phyloP scores from a whole-genome alignment of 2,113 vertebrate genomes.

The Narcine bancroftii region DNA sequence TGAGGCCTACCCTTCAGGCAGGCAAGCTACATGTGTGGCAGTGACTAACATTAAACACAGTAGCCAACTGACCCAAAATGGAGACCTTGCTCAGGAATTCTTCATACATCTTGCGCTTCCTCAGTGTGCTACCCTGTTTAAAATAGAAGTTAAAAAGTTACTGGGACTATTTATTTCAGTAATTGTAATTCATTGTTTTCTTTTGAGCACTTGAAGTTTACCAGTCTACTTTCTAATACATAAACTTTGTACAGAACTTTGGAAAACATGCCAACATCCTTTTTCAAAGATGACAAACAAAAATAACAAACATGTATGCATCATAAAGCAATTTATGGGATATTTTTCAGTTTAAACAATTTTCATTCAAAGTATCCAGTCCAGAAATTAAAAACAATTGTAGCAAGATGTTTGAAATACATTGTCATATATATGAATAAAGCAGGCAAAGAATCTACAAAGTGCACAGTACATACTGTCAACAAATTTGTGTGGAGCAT shows the following conservation, averaged over 20 bases:
- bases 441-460: background rate
- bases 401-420: background rate
- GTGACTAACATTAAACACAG: background rate
- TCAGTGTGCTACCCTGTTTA: conserved; percentile 83
- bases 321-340: conserved; percentile 22
- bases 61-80: conserved; percentile 78
- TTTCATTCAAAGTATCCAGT: background rate
- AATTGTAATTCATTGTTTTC: conserved; percentile 36
- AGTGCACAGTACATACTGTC: background rate
- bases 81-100: conserved; percentile 95
- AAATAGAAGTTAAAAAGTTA: conserved; percentile 38
- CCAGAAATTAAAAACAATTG: background rate
- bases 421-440: background rate
- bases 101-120: conserved; percentile 95
- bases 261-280: background rate
- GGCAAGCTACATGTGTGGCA: conserved; percentile 9
- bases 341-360: background rate
- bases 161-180: conserved; percentile 46
- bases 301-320: conserved; percentile 27
- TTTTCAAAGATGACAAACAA: conserved; percentile 23
- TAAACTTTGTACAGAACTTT: background rate
- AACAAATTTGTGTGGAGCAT: background rate
- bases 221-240: background rate
- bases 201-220: background rate
- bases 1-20: conserved; percentile 20